Percentiles rank a stretch among this genome's conserved stretches.
phyloP scores from a whole-genome alignment of 2,888 invertebrate genomes.

The Drosophila tanythrix region DNA sequence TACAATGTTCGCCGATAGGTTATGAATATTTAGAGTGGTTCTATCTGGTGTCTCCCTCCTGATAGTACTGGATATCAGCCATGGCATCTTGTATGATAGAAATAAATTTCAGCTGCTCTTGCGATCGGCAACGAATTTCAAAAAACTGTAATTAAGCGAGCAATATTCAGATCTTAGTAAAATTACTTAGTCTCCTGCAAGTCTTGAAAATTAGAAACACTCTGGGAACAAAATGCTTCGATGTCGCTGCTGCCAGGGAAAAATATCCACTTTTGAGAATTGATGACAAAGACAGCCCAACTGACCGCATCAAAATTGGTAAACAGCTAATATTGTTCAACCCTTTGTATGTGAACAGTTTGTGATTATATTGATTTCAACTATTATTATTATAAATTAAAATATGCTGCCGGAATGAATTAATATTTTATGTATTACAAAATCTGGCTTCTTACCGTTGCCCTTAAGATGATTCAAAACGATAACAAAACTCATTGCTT shows the following conservation, averaged over 20 bases:
- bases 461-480: background rate
- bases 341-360: conserved; percentile 18
- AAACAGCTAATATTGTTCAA: too few species aligned
- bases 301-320: background rate
- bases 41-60: conserved; percentile 23
- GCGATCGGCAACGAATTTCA: conserved; percentile 33
- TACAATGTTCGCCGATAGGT: conserved; percentile 44
- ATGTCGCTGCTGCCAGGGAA: conserved; percentile 9
- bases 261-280: conserved; percentile 41
- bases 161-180: conserved; percentile 14
- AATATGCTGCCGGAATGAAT: background rate
- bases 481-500: background rate
- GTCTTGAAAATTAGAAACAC: conserved; percentile 42
- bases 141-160: conserved; percentile 34
- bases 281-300: conserved; percentile 17
- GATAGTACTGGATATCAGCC: conserved; percentile 49
- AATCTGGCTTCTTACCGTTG: background rate
- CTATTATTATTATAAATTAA: background rate
- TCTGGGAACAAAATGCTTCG: conserved; percentile 25
- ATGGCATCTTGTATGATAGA: conserved; percentile 38
- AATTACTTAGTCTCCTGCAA: conserved; percentile 17
- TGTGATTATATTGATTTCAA: background rate
- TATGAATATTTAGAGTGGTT: conserved; percentile 27
- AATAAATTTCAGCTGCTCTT: conserved; percentile 37
- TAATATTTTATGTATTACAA: background rate